Conservation (phyloP, 2,113 vertebrate species). For the Nannospalax galili region DNA sequence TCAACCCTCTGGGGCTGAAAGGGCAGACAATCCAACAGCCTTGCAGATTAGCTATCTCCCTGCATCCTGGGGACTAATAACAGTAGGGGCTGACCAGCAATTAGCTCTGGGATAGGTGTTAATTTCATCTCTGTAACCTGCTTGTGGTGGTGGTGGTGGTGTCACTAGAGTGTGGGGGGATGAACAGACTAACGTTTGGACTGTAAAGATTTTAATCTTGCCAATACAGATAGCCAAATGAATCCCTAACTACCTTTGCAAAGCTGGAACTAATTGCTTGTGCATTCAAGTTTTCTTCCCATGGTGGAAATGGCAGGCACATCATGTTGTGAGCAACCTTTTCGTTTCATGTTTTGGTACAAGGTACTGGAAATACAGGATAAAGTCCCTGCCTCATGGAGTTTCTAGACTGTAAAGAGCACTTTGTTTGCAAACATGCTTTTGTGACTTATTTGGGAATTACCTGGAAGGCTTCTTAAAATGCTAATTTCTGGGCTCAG, state of each 20-base stretch:
- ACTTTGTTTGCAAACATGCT: not conserved
- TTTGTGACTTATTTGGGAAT: not conserved
- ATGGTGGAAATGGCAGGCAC: not conserved
- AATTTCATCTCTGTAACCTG: not conserved
- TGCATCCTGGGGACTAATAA: not conserved
- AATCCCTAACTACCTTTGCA: constrained; percentile 35
- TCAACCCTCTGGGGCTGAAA: not conserved
- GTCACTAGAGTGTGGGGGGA: no score
- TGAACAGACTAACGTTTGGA: not conserved
- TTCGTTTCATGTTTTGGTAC: not conserved
- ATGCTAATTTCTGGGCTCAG: not conserved
- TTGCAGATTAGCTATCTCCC: not conserved
- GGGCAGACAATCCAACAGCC: not conserved
- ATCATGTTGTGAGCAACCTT: no score
- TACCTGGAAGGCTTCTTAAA: not conserved
- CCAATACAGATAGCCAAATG: not conserved
- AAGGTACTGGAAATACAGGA: not conserved
- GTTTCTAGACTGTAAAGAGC: not conserved
- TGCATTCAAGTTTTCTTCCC: not conserved
- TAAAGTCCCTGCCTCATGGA: not conserved
- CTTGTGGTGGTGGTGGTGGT: no score
- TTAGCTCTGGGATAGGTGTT: not conserved
- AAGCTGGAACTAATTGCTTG: not conserved
- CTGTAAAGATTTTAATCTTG: constrained; percentile 18
- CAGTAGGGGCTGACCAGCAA: not conserved